Percentiles rank a stretch among this genome's conserved stretches.
Conservation (phyloP, 2,888 invertebrate species). For the Galeruca laticollis region DNA sequence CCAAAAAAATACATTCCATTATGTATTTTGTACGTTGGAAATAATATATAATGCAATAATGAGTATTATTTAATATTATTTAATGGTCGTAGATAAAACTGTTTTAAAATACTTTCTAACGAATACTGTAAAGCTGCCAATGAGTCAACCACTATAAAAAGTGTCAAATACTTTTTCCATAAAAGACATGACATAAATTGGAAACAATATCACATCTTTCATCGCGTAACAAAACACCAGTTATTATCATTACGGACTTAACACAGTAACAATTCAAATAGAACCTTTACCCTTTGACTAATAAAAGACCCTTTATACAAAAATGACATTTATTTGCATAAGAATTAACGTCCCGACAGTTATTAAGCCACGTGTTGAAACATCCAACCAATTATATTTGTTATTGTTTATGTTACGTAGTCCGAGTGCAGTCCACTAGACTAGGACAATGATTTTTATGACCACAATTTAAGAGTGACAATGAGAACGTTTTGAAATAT, state of each 20-base stretch:
- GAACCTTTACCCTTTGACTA: slow-evolving; percentile 32
- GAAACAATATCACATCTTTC: background rate
- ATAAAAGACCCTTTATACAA: slow-evolving; percentile 36
- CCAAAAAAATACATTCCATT: no score
- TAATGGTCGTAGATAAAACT: no score
- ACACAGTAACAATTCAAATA: slow-evolving; percentile 36
- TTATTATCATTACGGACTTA: slow-evolving; percentile 20
- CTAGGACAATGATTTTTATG: slow-evolving; percentile 40
- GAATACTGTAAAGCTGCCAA: no score
- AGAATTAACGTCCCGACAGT: slow-evolving; percentile 47
- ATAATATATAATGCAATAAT: no score
- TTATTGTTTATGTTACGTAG: slow-evolving; percentile 37
- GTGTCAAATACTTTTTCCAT: no score
- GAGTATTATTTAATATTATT: no score
- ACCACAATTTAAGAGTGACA: slow-evolving; percentile 37
- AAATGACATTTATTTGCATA: slow-evolving; percentile 51
- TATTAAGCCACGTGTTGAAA: slow-evolving; percentile 48
- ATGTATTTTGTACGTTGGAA: no score
- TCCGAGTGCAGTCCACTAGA: slow-evolving; percentile 38
- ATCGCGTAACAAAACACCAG: slow-evolving; percentile 20
- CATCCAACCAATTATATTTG: slow-evolving; percentile 45
- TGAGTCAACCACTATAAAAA: no score
- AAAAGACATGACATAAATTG: background rate
- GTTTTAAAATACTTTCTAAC: no score
- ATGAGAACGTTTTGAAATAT: slow-evolving; percentile 28